These are phyloP conservation scores for Thaumetopoea pityocampa DNA, from an alignment of 1,140 invertebrate species.

Conservation along the genomic window DNA sequence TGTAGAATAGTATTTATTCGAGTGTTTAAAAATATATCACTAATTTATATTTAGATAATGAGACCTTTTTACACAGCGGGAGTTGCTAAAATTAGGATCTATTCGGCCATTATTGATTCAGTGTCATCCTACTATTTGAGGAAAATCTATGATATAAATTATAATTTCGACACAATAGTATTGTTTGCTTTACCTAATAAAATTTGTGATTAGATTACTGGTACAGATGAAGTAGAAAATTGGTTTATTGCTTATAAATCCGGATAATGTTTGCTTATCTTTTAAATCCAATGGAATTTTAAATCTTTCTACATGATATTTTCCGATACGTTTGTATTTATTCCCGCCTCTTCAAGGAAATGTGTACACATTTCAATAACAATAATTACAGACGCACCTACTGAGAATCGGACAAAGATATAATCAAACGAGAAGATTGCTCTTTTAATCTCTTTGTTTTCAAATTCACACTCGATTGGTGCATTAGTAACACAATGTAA, in stretches of 20 bases:
- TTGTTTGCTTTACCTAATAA: too few species aligned
- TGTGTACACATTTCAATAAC: conserved; percentile 12
- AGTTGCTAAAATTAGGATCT: conserved; percentile 31
- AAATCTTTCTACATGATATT: too few species aligned
- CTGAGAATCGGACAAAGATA: conserved; percentile 13
- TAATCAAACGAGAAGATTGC: conserved; percentile 3
- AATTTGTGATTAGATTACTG: too few species aligned
- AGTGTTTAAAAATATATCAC: too few species aligned
- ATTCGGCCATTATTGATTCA: conserved; percentile 43
- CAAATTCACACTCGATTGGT: neutral
- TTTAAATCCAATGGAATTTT: too few species aligned
- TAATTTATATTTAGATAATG: too few species aligned
- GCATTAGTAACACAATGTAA: neutral
- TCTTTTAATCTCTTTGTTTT: conserved; percentile 3
- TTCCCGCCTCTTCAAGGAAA: conserved; percentile 7
- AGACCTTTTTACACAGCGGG: too few species aligned
- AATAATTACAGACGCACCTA: conserved; percentile 7
- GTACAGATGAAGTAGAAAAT: conserved; percentile 9
- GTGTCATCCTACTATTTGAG: conserved; percentile 43
- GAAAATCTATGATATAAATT: conserved; percentile 36
- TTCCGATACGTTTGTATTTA: too few species aligned
- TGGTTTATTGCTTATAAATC: conserved; percentile 4
- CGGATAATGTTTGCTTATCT: conserved; percentile 8
- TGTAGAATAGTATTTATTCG: too few species aligned
- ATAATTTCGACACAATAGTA: conserved; percentile 16